phyloP scores from a whole-genome alignment of 2,888 invertebrate species.

The Oscheius myriophilus region DNA sequence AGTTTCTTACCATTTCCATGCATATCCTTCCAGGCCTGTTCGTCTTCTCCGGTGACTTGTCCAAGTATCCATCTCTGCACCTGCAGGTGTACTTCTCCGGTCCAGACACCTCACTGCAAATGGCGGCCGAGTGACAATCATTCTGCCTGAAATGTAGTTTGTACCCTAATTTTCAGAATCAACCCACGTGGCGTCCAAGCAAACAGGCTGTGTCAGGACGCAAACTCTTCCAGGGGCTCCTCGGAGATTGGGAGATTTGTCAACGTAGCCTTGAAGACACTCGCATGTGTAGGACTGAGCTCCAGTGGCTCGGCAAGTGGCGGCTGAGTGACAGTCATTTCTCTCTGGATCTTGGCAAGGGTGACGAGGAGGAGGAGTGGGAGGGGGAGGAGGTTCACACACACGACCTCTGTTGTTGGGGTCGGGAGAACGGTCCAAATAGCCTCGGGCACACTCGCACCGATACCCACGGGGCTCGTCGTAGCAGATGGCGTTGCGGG shows the following conservation, averaged over 20 bases:
- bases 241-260: slow-evolving; percentile 58
- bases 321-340: slow-evolving; percentile 69
- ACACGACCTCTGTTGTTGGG: slow-evolving; percentile 60
- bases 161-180: not conserved
- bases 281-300: slow-evolving; percentile 68
- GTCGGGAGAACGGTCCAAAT: slow-evolving; percentile 64
- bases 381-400: slow-evolving; percentile 67
- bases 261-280: slow-evolving; percentile 67
- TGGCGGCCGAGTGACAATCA: slow-evolving; percentile 69
- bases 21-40: slow-evolving; percentile 63
- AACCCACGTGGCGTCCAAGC: slow-evolving; percentile 57
- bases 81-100: slow-evolving; percentile 59
- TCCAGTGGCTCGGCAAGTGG: slow-evolving; percentile 67
- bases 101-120: slow-evolving; percentile 61
- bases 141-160: slow-evolving; percentile 48
- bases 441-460: slow-evolving; percentile 69
- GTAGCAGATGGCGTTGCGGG: slow-evolving; percentile 69
- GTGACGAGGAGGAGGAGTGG: slow-evolving; percentile 65
- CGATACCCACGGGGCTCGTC: slow-evolving; percentile 64
- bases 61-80: slow-evolving; percentile 60
- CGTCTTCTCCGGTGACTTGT: slow-evolving; percentile 58
- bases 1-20: slow-evolving; percentile 22
- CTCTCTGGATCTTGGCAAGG: slow-evolving; percentile 69
- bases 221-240: slow-evolving; percentile 58
- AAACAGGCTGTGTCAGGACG: slow-evolving; percentile 65